These are phyloP conservation scores for Conops quadrifasciatus DNA, from an alignment of 2,888 invertebrate genomes.

Conservation along the genomic window DNA sequence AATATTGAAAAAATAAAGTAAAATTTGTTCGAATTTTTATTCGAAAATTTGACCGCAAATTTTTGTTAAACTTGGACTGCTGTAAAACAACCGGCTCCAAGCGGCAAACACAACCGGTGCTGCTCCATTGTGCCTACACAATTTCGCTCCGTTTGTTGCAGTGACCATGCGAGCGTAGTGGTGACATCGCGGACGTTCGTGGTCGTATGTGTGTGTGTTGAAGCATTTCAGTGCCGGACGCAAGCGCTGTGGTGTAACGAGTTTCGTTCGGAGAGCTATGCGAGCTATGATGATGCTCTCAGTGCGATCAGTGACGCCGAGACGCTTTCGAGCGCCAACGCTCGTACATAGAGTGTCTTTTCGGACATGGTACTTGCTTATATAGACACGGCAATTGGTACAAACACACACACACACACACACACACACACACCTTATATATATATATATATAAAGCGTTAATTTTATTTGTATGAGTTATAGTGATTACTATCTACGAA, in stretches of 20 bases:
- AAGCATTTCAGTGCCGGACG: not conserved
- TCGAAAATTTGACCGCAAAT: too few relatives aligned
- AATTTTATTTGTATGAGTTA: too few relatives aligned
- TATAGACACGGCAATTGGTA: too few relatives aligned
- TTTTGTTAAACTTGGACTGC: not conserved
- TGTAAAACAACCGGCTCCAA: too few relatives aligned
- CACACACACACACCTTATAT: not conserved
- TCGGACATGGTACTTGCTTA: conserved; percentile 3
- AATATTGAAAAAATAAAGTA: too few relatives aligned
- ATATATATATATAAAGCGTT: too few relatives aligned
- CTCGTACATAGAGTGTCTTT: not conserved
- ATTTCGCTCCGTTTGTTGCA: not conserved
- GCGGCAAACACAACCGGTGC: too few relatives aligned
- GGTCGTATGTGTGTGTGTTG: conserved; percentile 14
- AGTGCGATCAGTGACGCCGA: not conserved
- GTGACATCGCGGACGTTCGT: not conserved
- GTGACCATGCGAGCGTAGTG: too few relatives aligned
- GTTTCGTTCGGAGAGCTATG: not conserved
- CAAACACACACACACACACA: not conserved
- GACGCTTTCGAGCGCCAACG: not conserved
- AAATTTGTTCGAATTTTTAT: too few relatives aligned
- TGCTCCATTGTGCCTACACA: not conserved
- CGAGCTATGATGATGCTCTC: not conserved
- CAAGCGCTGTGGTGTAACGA: not conserved
- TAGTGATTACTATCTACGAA: not conserved